Base-by-base conservation (phyloP, 2,888 invertebrate species). In the Zeuzera pyrina region DNA sequence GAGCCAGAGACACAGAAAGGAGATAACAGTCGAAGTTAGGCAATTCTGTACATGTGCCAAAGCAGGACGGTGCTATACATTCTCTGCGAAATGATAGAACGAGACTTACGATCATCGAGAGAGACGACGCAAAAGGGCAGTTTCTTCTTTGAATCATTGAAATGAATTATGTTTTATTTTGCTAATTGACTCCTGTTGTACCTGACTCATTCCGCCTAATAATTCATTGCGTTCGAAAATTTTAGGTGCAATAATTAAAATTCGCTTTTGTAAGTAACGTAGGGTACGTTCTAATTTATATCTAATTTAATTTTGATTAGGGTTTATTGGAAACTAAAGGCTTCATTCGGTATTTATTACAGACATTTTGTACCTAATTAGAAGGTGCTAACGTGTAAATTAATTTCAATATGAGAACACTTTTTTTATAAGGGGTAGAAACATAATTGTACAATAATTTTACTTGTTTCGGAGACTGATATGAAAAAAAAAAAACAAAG, bases 141-240 rank as follows among this genome's bases (percentile, higher is more conserved):
- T 68, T 69, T 60, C 55, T 57, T 60, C 46, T 37, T 52, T 54
- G 50, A 70, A 71, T 67, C 66, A 69, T 72, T 64, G 52, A 66
- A 69, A 70, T 67, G 58, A 68, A 64, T 72, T 59, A 64, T 65
- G 55, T 66, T 64, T 66, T 63, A 66, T 68, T 67, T 68, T 57
- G 54, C 53, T 70, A 67, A 71, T 67, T 64, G 60, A 59, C 55
- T 56, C 31, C 23, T 30, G 12, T 8, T 24, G 36, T 32, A 35
- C 41, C 34, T 40, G 41, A 37, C 42, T 41, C 35, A 39, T 47
- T 45, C 38, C 34, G 49, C 43, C 53, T 57, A 44, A 49, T 60
- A 54, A 61, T 60, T 64, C 42, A 47, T 55, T 46, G 25, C 32
- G 29, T 42, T 56, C 29, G 24, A 43, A 56, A 49, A 48, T 56